Conservation (phyloP, 2,113 vertebrate genomes). For the Echinops telfairi region DNA sequence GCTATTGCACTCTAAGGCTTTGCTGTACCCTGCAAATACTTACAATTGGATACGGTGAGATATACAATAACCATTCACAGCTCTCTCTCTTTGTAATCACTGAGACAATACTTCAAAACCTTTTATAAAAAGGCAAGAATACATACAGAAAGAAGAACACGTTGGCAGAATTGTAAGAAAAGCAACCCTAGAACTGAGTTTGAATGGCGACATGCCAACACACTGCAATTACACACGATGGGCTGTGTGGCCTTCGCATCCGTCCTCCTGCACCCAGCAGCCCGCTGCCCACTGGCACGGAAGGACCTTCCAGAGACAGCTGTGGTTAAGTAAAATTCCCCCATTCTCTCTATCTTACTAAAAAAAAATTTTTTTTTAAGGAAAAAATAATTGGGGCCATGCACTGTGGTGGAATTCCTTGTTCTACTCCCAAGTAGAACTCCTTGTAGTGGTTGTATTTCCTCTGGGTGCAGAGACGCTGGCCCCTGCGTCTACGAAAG, state of each 20-base stretch:
- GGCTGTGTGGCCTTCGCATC: background rate
- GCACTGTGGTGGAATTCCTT: conserved; percentile 15
- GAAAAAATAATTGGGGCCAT: conserved; percentile 38
- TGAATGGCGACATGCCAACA: background rate
- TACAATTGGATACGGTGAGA: conserved; percentile 71
- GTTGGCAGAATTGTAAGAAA: conserved; percentile 71
- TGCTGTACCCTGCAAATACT: conserved; percentile 79
- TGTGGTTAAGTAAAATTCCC: conserved; percentile 34
- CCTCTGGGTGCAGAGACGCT: background rate
- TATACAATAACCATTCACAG: conserved; percentile 78
- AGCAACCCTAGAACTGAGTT: conserved; percentile 70
- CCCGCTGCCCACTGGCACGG: background rate
- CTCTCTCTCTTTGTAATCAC: conserved; percentile 72
- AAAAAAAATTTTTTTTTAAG: conserved; percentile 30
- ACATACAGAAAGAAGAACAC: conserved; percentile 71
- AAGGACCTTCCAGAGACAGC: background rate
- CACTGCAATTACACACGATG: background rate
- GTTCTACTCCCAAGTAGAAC: conserved; percentile 57
- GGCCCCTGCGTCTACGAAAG: background rate
- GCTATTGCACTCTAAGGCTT: conserved; percentile 64
- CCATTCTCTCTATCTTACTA: conserved; percentile 49
- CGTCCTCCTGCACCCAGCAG: background rate
- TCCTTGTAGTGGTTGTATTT: background rate
- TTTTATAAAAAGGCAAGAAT: conserved; percentile 78
- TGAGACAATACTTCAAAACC: conserved; percentile 78